Evolutionary conservation across 2,797 vertebrate genomes (phyloP).

Genomic region (Cryptoblepharus egeriae): DNA sequence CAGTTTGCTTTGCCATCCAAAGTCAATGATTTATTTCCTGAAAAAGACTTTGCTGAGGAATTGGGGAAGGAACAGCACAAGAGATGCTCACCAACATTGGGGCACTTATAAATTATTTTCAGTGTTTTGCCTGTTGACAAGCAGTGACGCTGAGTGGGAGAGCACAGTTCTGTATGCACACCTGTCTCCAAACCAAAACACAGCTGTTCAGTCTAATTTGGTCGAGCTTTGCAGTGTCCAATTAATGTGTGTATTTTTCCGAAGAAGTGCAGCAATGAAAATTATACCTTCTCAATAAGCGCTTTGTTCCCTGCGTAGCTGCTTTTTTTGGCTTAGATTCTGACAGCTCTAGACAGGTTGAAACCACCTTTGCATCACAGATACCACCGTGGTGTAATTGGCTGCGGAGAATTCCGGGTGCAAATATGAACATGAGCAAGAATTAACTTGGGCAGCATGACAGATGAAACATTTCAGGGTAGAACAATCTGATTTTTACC

Average conservation of each 20-base stretch:
- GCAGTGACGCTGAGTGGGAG: background rate
- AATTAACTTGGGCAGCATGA: background rate
- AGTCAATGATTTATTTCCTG: background rate
- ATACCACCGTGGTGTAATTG: background rate
- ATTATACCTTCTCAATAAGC: constrained; percentile 41
- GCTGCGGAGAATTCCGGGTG: background rate
- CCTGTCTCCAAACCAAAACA: constrained; percentile 39
- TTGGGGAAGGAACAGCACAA: background rate
- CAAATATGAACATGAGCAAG: constrained; percentile 22
- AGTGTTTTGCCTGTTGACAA: background rate
- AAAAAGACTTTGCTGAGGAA: background rate
- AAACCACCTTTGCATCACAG: constrained; percentile 23
- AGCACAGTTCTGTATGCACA: background rate
- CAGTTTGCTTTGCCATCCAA: background rate
- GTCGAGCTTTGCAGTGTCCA: constrained; percentile 28
- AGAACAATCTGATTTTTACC: background rate
- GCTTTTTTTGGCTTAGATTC: constrained; percentile 17
- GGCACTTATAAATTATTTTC: background rate
- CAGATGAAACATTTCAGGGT: background rate
- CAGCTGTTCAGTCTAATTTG: constrained; percentile 23
- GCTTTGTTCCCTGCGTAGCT: constrained; percentile 14
- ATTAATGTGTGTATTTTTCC: constrained; percentile 12
- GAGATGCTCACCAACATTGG: background rate
- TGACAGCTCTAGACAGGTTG: constrained; percentile 27
- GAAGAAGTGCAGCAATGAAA: background rate